phyloP scores from a whole-genome alignment of 2,888 invertebrate genomes.

The Anodontia alba region DNA sequence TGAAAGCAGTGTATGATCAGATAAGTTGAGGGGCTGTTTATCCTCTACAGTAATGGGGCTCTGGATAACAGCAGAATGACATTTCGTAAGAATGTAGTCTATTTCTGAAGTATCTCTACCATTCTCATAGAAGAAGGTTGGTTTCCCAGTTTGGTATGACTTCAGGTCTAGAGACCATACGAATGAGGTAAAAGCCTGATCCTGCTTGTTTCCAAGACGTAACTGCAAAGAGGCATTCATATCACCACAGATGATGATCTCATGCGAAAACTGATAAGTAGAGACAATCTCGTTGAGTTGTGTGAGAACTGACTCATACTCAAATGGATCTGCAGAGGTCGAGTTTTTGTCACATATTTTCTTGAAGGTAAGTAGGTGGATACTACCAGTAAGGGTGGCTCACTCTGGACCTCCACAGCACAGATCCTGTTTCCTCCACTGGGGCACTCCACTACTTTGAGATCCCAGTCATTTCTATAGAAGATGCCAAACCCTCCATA shows the following conservation, averaged over 20 bases:
- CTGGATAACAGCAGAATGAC: not conserved
- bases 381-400: not conserved
- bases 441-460: too few relatives aligned
- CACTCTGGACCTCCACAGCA: not conserved
- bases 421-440: too few relatives aligned
- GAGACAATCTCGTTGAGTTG: not conserved
- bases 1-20: too few relatives aligned
- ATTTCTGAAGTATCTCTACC: not conserved
- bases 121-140: constrained; percentile 3
- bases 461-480: too few relatives aligned
- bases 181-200: not conserved
- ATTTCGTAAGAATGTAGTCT: constrained; percentile 3
- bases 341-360: not conserved
- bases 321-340: not conserved
- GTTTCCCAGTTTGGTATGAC: not conserved
- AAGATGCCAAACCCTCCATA: not conserved
- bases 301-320: too few relatives aligned
- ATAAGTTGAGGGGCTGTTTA: too few relatives aligned
- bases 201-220: not conserved
- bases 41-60: not conserved
- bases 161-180: not conserved
- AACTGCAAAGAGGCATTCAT: not conserved
- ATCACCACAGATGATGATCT: too few relatives aligned
- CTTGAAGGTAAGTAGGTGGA: too few relatives aligned
- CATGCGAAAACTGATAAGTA: not conserved